Evolutionary conservation across 2,888 invertebrate genomes (phyloP).

Genomic region (Tanytarsus gracilentus): DNA sequence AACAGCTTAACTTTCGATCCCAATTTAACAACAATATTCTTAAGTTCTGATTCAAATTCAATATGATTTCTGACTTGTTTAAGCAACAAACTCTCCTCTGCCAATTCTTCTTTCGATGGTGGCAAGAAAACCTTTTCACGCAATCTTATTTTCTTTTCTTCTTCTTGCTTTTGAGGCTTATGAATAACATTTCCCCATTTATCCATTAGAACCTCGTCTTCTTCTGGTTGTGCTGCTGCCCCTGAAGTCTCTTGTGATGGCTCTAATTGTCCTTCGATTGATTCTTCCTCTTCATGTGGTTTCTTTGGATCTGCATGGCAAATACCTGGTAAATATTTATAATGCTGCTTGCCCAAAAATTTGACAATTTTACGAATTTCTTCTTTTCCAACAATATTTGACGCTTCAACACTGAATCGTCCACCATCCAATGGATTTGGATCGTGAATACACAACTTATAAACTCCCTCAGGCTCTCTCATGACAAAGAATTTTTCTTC

Average conservation of each 20-base stretch:
- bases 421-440: constrained; percentile 54
- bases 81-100: neutral
- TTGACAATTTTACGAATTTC: constrained; percentile 62
- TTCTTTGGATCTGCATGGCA: constrained; percentile 42
- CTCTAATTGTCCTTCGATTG: neutral
- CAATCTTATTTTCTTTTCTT: constrained; percentile 19
- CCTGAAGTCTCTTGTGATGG: constrained; percentile 36
- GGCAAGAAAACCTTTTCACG: constrained; percentile 25
- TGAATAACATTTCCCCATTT: constrained; percentile 25
- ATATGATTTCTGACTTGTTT: constrained; percentile 38
- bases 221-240: constrained; percentile 34
- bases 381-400: constrained; percentile 61
- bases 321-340: constrained; percentile 34
- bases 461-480: constrained; percentile 44
- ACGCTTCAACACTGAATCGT: constrained; percentile 60
- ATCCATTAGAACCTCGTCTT: constrained; percentile 2
- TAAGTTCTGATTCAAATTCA: constrained; percentile 62
- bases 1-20: constrained; percentile 67
- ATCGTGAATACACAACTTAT: constrained; percentile 50
- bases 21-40: constrained; percentile 66
- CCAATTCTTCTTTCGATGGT: constrained; percentile 6
- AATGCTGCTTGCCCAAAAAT: constrained; percentile 50
- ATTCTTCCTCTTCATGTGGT: constrained; percentile 40
- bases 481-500: constrained; percentile 52
- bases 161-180: neutral